Conservation (phyloP, 2,113 vertebrate genomes). For the Prunella fulvescens region DNA sequence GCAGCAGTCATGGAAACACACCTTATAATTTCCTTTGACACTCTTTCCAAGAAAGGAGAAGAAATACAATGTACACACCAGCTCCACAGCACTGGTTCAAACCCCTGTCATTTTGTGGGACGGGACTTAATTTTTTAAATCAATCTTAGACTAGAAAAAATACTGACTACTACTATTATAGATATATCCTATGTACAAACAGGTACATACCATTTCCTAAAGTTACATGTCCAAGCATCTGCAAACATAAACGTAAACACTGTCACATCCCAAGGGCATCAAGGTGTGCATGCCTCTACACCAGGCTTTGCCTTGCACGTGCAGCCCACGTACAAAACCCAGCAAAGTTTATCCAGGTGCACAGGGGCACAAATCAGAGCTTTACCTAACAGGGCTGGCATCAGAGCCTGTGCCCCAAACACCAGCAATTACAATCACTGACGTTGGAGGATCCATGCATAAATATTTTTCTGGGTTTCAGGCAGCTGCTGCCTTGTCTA, state of each 20-base stretch:
- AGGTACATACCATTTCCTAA: not conserved
- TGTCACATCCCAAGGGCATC: not conserved
- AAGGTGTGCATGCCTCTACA: not conserved
- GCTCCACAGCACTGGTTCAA: not conserved
- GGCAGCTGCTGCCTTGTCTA: not conserved
- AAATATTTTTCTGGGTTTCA: not conserved
- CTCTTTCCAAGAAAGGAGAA: not conserved
- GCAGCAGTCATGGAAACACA: not conserved
- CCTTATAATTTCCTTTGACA: not conserved
- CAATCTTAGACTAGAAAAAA: not conserved
- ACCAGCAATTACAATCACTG: not conserved
- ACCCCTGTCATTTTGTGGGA: not conserved
- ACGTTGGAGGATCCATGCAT: not conserved
- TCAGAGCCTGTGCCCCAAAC: not conserved
- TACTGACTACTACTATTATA: not conserved
- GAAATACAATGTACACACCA: not conserved
- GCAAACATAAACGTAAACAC: not conserved
- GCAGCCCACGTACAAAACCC: not conserved
- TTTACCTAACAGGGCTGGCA: not conserved
- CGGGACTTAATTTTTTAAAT: not conserved
- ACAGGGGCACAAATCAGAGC: fast-evolving
- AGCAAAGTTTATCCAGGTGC: fast-evolving
- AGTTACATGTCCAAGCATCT: not conserved
- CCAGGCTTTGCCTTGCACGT: fast-evolving
- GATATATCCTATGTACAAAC: not conserved